Percentiles rank a stretch among this genome's conserved stretches.
Evolutionary conservation across 2,888 invertebrate species (phyloP).

Genomic region (Drosophila suboccidentalis): DNA sequence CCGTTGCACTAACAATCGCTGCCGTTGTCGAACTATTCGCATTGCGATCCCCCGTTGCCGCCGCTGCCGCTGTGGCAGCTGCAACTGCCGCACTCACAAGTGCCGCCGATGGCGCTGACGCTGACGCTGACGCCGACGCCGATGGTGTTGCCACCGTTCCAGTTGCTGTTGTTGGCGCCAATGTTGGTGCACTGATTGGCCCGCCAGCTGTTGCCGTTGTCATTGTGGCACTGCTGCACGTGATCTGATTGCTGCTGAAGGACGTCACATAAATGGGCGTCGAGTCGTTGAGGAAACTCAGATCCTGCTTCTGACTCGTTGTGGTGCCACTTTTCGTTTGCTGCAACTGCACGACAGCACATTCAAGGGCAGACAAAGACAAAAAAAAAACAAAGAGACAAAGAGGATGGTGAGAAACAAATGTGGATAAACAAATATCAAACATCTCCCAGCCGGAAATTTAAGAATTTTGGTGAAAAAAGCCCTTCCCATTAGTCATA

Average conservation of each 20-base stretch:
- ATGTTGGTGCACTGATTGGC: constrained; percentile 78
- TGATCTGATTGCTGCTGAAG: constrained; percentile 87
- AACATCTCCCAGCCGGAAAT: too few relatives aligned
- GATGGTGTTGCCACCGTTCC: constrained; percentile 49
- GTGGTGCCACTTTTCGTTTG: constrained; percentile 86
- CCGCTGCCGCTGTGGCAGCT: constrained; percentile 59
- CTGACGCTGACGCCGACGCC: constrained; percentile 57
- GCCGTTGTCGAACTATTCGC: constrained; percentile 65
- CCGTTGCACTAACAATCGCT: constrained; percentile 54
- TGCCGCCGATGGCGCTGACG: constrained; percentile 60
- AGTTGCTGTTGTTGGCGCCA: constrained; percentile 61
- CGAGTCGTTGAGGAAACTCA: constrained; percentile 93
- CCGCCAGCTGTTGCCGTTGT: constrained; percentile 85
- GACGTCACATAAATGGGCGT: constrained; percentile 94
- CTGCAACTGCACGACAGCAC: constrained; percentile 68
- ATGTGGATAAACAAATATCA: neutral
- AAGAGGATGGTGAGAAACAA: neutral
- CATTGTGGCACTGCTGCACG: constrained; percentile 86
- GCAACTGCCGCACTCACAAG: constrained; percentile 64
- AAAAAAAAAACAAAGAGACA: constrained; percentile 5
- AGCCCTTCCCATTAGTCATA: too few relatives aligned
- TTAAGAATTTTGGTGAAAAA: too few relatives aligned
- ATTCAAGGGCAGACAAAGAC: neutral
- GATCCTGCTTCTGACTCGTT: constrained; percentile 86
- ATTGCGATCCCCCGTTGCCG: constrained; percentile 53